Evolutionary conservation across 2,888 invertebrate species (phyloP), one percentile per base, ranked within the genome.

Genomic region (Stenurella melanura): DNA sequence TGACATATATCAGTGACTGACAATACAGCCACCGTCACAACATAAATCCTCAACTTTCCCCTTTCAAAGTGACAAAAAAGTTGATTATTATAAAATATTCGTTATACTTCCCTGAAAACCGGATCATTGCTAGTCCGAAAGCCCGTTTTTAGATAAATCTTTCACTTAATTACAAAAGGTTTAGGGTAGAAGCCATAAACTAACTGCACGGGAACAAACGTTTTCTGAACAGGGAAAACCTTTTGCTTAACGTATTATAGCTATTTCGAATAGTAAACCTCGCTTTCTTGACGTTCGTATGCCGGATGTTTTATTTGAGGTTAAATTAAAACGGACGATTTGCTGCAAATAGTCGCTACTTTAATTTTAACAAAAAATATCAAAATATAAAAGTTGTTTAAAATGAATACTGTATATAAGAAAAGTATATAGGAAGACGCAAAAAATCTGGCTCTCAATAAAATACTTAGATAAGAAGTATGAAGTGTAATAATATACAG

Each of bases 131-230:
- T 11, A 50, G 50, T 50, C 50, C 15, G 12, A 50, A 50, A 50
- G n/a, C 6, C 1, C 50, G 50, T 38, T 76, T 72, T 73, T 56
- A 75, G 70, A 78, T 50, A 50, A 50, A 50, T 50, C 50, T 50
- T 50, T 50, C n/a, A 50, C 50, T 50, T 50, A 50, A 50, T 50
- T 50, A 50, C 50, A 50, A n/a, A 50, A 50, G 50, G 50, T 50
- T 50, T 50, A 50, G 50, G 50, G 50, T 50, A 50, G 50, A 50
- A 50, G 50, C 50, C 50, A 50, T 50, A 50, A 50, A 50, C 50
- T n/a, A 50, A 50, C 50, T 50, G 50, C 12, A 50, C 50, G 50
- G 12, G 50, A 50, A 50, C 15, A 15, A 50, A n/a, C 50, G 50
- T 50, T 50, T 50, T 50, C 50, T 50, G 50, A 50, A 50, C 50